A percentile compares a stretch with the other conserved stretches of the same genome.
Conservation (phyloP, 2,797 vertebrate species). For the Microctenopoma stevenorrisi region DNA sequence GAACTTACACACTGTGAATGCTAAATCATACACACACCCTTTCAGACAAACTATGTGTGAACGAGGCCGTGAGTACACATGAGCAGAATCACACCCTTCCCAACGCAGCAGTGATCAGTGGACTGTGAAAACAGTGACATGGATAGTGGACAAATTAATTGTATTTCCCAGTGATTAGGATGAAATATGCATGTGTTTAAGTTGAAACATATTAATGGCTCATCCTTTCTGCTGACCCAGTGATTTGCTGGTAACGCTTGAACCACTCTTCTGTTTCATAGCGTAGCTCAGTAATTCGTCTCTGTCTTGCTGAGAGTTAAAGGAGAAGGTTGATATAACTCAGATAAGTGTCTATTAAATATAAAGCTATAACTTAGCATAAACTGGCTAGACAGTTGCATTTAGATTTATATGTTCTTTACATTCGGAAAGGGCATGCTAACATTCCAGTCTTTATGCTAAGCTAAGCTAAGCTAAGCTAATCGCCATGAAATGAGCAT, state of each 20-base stretch:
- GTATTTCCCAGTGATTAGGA: not conserved
- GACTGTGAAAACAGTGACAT: not conserved
- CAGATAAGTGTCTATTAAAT: not conserved
- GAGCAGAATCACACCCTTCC: constrained; percentile 4
- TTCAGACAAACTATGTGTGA: not conserved
- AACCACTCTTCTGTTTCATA: constrained; percentile 4
- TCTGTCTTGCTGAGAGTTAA: not conserved
- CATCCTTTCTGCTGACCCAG: constrained; percentile 9
- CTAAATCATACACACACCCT: constrained; percentile 34
- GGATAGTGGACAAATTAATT: constrained; percentile 1
- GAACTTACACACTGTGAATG: constrained; percentile 46
- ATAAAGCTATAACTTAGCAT: not conserved
- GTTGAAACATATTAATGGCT: constrained; percentile 15
- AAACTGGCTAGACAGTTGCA: not conserved
- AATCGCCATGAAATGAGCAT: not conserved
- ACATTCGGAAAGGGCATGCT: not conserved
- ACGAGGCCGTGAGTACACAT: not conserved
- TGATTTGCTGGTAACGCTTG: constrained; percentile 32
- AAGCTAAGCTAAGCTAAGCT: constrained; percentile 3
- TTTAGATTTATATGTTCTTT: not conserved
- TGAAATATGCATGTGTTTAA: not conserved
- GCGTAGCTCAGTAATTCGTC: not conserved
- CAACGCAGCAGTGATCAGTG: constrained; percentile 12
- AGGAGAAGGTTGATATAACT: not conserved
- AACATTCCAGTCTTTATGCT: constrained; percentile 1